Evolutionary conservation across 2,113 vertebrate genomes (phyloP).

Genomic region (Marmota flaviventris): DNA sequence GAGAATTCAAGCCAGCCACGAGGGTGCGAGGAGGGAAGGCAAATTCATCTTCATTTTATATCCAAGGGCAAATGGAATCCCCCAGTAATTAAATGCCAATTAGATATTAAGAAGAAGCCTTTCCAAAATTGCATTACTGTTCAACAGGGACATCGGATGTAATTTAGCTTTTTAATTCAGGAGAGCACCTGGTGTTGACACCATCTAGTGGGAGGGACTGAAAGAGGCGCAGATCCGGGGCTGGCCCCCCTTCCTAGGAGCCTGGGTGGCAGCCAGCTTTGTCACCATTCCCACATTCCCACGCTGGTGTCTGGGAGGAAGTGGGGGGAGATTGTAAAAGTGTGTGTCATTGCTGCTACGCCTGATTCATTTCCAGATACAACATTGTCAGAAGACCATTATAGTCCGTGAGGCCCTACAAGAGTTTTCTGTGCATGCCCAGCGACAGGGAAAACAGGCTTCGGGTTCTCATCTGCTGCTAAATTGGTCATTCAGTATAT

Average conservation of each 20-base stretch:
- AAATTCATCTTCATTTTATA: background rate
- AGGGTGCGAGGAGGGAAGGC: rapidly evolving
- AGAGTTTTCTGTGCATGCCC: background rate
- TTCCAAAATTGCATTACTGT: background rate
- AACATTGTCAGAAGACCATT: background rate
- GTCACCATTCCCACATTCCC: background rate
- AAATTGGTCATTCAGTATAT: background rate
- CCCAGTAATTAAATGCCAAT: slow-evolving; percentile 51
- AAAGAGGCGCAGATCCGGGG: background rate
- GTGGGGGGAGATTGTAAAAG: background rate
- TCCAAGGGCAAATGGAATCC: background rate
- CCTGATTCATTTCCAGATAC: background rate
- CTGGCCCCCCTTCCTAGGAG: background rate
- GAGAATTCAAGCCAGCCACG: background rate
- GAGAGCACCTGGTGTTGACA: background rate
- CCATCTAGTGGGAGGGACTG: too few relatives aligned
- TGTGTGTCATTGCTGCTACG: background rate
- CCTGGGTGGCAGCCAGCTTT: slow-evolving; percentile 17
- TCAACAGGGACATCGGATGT: slow-evolving; percentile 36
- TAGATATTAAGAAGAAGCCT: background rate
- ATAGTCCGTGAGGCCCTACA: background rate
- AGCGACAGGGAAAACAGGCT: background rate
- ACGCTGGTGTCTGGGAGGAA: background rate
- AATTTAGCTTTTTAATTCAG: background rate
- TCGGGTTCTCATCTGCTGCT: background rate